Evolutionary conservation across 2,888 invertebrate species (phyloP), one percentile per base, ranked within the genome.

Genomic region (Dolichopus griseipennis): DNA sequence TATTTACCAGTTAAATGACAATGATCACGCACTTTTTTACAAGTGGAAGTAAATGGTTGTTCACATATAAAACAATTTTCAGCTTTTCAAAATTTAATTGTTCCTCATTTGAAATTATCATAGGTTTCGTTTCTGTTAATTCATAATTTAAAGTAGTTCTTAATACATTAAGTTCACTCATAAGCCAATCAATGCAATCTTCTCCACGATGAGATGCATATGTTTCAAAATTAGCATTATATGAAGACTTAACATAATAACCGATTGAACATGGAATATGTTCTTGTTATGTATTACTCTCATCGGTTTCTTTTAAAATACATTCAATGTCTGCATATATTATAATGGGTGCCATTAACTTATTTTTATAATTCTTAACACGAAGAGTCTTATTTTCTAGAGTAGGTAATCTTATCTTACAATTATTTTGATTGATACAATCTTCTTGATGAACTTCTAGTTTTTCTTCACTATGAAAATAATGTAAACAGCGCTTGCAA

Each of bases 1-100:
- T 66, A 74, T 64, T 66, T 64, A 66, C 69, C 66, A 20, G 69
- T 69, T n/a, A 72, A 65, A 62, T 72, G 72, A 65, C 68, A 68
- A 65, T 72, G 71, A 64, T 72, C 70, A 67, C 66, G 62, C 15
- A 68, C 70, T 65, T 43, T 20, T 10, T n/a, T 10, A 64, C n/a
- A 62, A n/a, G 67, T 66, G n/a, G 18, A 0, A 18, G 33, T n/a
- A 61, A 69, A 68, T 20, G 22, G n/a, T 63, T 37, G 15, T 9
- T 65, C 43, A 62, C 70, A 68, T 61, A 70, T 65, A 61, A 66
- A 63, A 20, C 70, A 65, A 34, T 62, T 22, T 21, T 18, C 62
- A 18, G 5, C 15, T 27, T 18, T 21, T 67, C 8, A 61, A 62
- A 63, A 68, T 15, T 37, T 62, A n/a, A n/a, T 21, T 62, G 67